Evolutionary conservation across 2,888 invertebrate species (phyloP), one percentile per base, ranked within the genome.

Genomic region (Himalopsyche kuldschensis): DNA sequence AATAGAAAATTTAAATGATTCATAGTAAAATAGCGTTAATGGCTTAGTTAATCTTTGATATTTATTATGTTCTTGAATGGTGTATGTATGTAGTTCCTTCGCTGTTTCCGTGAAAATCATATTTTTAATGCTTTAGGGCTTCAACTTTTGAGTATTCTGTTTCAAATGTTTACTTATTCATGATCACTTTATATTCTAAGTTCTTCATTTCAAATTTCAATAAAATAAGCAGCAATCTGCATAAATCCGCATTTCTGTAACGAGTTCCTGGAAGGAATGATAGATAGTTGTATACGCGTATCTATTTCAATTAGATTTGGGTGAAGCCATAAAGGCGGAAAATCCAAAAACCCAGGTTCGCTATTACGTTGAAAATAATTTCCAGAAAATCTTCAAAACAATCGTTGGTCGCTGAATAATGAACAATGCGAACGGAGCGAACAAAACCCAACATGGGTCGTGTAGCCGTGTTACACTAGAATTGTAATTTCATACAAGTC

Each of bases 311-410:
- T 69, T 69, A 27, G 30, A 27, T 69, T 69, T 27, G 30, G 69
- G 24, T 69, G 69, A 69, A 69, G 15, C 69, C 69, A 27, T 69
- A 69, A 69, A 30, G 27, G 69, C 69, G 69, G 69, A 69, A 69
- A 69, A 69, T 69, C 69, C 69, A 4, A 27, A 69, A 69, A 27
- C 69, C 69, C 30, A 69, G 69, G 69, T 69, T 27, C 30, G 69
- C 69, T 30, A 69, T 69, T 27, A 30, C 24, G 27, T 27, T 27
- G 69, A 69, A 69, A 69, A 69, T 69, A 69, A 69, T 69, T 27
- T 69, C 69, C 69, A 69, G 69, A 75, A 82, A 82, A 82, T 82
- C 82, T 82, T 79, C 82, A 48, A 75, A 82, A 82, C 82, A 82
- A 82, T 79, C 47, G 82, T 31, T 46, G 41, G 20, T 6, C 32